Evolutionary conservation across 2,113 vertebrate species (phyloP).

Genomic region (Hydropotes inermis): DNA sequence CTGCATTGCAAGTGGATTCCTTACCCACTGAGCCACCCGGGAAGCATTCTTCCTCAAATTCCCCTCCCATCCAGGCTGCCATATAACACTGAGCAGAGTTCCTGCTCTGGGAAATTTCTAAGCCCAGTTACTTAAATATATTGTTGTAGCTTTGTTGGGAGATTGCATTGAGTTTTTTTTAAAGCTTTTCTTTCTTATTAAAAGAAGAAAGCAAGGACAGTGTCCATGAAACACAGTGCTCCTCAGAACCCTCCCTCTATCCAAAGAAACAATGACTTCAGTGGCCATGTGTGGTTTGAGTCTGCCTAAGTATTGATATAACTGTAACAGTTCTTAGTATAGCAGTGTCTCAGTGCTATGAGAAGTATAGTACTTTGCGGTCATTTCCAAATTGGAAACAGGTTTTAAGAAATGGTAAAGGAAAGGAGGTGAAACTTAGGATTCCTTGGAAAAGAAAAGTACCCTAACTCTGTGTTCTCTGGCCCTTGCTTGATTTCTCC

Average conservation of each 20-base stretch:
- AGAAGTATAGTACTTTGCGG: neutral
- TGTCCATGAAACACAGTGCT: neutral
- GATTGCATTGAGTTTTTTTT: neutral
- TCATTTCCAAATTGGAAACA: slow-evolving; percentile 36
- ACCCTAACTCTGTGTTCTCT: neutral
- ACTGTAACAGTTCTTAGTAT: slow-evolving; percentile 22
- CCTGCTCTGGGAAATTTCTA: neutral
- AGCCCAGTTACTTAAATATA: neutral
- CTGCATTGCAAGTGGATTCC: neutral
- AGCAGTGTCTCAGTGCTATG: neutral
- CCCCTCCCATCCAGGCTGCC: neutral
- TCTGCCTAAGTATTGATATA: neutral
- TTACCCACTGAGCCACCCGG: neutral
- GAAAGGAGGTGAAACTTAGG: neutral
- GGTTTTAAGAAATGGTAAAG: neutral
- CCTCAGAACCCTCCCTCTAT: neutral
- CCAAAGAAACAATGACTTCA: neutral
- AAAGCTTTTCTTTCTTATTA: slow-evolving; percentile 5
- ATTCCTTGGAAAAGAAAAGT: neutral
- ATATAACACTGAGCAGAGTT: neutral
- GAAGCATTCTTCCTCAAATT: neutral
- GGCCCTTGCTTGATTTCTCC: neutral
- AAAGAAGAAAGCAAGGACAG: neutral
- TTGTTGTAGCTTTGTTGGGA: neutral
- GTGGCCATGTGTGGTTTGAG: slow-evolving; percentile 1